Evolutionary conservation across 2,113 vertebrate genomes (phyloP).

Genomic region (Prinia subflava): DNA sequence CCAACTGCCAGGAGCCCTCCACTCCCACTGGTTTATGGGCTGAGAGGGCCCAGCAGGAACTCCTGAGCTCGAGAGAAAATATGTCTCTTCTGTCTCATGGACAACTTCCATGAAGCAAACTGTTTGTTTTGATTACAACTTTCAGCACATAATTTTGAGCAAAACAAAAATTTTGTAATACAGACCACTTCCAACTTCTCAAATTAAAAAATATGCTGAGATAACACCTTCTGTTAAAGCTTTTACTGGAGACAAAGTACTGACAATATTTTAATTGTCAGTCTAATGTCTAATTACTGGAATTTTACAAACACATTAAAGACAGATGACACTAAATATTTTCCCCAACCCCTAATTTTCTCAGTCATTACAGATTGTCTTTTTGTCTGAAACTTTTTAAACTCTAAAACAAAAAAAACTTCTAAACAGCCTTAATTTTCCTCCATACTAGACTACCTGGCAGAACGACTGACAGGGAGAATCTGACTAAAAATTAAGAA

Average conservation of each 20-base stretch:
- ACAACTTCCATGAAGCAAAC: neutral
- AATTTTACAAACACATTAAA: neutral
- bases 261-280: neutral
- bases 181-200: neutral
- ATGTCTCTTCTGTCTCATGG: neutral
- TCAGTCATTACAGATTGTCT: neutral
- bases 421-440: neutral
- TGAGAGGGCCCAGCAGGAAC: neutral
- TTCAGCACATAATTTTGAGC: neutral
- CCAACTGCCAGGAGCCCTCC: slow-evolving; percentile 28
- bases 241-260: neutral
- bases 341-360: neutral
- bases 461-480: neutral
- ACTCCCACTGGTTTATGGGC: neutral
- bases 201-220: neutral
- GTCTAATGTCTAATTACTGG: neutral
- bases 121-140: neutral
- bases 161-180: neutral
- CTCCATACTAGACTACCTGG: neutral
- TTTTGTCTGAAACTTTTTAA: neutral
- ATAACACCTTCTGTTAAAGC: neutral
- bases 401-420: neutral
- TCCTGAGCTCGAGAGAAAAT: neutral
- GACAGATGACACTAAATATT: neutral
- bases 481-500: neutral